Conservation (phyloP, 2,113 vertebrate genomes). For the Conger conger region DNA sequence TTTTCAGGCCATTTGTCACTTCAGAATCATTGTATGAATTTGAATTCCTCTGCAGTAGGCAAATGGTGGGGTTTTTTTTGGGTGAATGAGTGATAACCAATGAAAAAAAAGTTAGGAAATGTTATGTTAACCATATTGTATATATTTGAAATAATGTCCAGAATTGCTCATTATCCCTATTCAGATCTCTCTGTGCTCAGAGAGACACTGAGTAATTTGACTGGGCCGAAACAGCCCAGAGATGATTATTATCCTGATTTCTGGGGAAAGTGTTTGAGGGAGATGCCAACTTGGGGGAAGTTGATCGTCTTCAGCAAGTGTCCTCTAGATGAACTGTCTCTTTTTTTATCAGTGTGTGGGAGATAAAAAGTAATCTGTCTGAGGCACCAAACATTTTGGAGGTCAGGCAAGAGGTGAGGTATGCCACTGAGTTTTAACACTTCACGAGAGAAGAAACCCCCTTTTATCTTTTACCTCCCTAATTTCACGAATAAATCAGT, state of each 20-base stretch:
- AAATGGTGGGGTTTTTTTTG: background rate
- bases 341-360: background rate
- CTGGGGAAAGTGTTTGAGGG: background rate
- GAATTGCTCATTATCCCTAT: background rate
- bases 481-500: background rate
- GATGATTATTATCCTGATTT: background rate
- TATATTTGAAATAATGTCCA: background rate
- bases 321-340: background rate
- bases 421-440: background rate
- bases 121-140: background rate
- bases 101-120: background rate
- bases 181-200: background rate
- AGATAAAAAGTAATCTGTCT: constrained; percentile 6
- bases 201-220: background rate
- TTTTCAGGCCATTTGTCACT: background rate
- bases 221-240: background rate
- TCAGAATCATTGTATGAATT: background rate
- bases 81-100: background rate
- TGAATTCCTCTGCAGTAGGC: background rate
- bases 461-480: background rate
- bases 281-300: background rate
- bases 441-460: background rate
- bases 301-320: background rate
- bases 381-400: background rate
- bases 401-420: background rate